Percentiles rank a stretch among this genome's conserved stretches.
These are phyloP conservation scores for Loris lydekkerianus DNA, from an alignment of 2,797 vertebrate genomes.

Conservation along the genomic window DNA sequence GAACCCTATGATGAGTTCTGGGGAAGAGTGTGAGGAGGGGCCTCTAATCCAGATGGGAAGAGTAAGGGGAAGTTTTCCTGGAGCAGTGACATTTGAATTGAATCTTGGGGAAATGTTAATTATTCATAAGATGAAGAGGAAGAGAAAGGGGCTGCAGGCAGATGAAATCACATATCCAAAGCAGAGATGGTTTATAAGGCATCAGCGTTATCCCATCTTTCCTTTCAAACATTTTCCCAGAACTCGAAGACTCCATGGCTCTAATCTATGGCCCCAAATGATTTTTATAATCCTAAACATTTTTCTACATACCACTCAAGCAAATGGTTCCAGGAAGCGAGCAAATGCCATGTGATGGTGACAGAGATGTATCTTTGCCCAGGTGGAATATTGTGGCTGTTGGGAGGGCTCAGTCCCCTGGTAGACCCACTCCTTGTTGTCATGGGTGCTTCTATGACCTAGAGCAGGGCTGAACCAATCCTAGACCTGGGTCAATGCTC, in stretches of 20 bases:
- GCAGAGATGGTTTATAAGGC: not conserved
- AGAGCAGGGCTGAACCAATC: not conserved
- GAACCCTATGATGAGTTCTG: not conserved
- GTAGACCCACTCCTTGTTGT: not conserved
- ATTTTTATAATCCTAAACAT: slow-evolving; percentile 5
- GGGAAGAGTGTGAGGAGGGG: not conserved
- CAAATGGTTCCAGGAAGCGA: not conserved
- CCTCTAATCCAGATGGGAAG: not conserved
- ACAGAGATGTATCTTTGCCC: slow-evolving; percentile 16
- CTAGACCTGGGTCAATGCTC: not conserved
- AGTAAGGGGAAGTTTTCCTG: not conserved
- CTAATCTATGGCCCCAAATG: not conserved
- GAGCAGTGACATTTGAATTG: not conserved
- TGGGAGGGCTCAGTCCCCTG: not conserved
- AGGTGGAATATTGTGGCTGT: not conserved
- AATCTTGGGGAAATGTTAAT: not conserved
- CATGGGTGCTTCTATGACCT: not conserved
- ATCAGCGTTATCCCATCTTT: not conserved
- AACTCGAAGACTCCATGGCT: not conserved
- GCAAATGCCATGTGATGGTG: not conserved
- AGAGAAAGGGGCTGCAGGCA: not conserved
- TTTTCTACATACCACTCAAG: not conserved
- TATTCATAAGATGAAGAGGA: not conserved
- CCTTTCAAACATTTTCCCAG: not conserved
- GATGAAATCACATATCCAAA: not conserved